Base-by-base conservation (phyloP, 1,140 invertebrate genomes). In the Pogonomyrmex barbatus region DNA sequence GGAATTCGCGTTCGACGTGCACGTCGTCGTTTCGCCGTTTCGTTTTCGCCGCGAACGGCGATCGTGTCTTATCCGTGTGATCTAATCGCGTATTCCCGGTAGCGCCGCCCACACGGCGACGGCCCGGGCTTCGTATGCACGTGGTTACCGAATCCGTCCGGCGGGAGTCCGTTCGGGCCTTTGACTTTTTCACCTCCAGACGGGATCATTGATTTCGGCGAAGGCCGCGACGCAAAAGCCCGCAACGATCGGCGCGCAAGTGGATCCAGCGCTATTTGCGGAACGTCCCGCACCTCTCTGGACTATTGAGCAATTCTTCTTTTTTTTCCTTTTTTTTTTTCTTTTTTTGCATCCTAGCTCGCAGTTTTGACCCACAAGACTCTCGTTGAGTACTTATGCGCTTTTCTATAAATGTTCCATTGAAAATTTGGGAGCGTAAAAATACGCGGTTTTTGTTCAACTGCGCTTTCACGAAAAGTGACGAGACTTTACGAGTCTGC, bases 101-200 rank as follows among this genome's bases (percentile, higher is more conserved):
- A 85, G 47, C 73, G 42, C 52, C 63, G 63, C 73, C 84, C 17
- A 82, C 63, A 45, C 84, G 30, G 14, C 56, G 39, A 33, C 47
- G 14, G 6, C 60, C 24, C 39, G 45, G n/a, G 52, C 2, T 83
- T 60, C 58, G 54, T 83, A 83, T 58, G 45, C 71, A 75, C 60
- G 54, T 39, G 77, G 86, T 89, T 89, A 78, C 88, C 78, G 77
- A 89, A 89, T 87, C 78, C 47, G 62, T 36, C 24, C 52, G 73
- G 12, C 67, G 70, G 39, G 50, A 56, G 76, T 47, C 58, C 68
- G 76, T 47, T 52, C 68, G 75, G 67, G 86, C 68, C 88, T 70
- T 90, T 90, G 89, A 90, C 90, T 87, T 85, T 89, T 89, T 90
- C 90, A 91, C 91, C 91, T 92, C 89, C 82, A 91, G 91, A 92